phyloP scores from a whole-genome alignment of 2,113 vertebrate genomes.

The Petrocephalus zakoni region DNA sequence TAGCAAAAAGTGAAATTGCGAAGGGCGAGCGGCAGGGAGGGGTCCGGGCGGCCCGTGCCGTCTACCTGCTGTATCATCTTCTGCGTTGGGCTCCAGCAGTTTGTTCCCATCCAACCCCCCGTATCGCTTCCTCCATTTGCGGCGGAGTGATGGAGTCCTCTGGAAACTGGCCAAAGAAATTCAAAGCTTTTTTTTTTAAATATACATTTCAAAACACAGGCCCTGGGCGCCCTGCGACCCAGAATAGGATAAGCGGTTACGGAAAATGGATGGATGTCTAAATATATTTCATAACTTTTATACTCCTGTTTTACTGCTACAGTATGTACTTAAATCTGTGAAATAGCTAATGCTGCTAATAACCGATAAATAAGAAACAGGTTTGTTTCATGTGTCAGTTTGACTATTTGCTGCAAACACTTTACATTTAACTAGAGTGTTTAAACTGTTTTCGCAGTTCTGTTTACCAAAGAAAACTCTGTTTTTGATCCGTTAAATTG shows the following conservation, averaged over 20 bases:
- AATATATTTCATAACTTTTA: not conserved
- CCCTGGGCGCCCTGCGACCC: too few relatives aligned
- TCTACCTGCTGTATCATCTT: constrained; percentile 48
- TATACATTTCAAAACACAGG: not conserved
- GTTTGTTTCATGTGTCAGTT: not conserved
- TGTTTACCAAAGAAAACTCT: not conserved
- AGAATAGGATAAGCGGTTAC: too few relatives aligned
- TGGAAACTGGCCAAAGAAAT: constrained; percentile 46
- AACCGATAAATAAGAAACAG: too few relatives aligned
- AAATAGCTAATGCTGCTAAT: not conserved
- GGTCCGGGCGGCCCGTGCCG: not conserved
- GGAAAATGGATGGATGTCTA: too few relatives aligned
- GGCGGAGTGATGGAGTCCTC: constrained; percentile 56
- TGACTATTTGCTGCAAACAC: not conserved
- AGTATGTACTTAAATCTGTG: not conserved
- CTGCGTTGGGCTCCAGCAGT: constrained; percentile 56
- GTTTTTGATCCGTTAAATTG: not conserved
- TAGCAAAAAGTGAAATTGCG: constrained; percentile 34
- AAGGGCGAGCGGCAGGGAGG: constrained; percentile 23
- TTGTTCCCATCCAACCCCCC: constrained; percentile 61
- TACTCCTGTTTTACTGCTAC: not conserved
- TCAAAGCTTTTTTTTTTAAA: not conserved
- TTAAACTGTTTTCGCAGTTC: not conserved
- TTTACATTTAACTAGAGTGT: not conserved
- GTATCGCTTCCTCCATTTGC: constrained; percentile 62